Evolutionary conservation across 2,888 invertebrate species (phyloP), one percentile per base, ranked within the genome.

Genomic region (Cabera pusaria): DNA sequence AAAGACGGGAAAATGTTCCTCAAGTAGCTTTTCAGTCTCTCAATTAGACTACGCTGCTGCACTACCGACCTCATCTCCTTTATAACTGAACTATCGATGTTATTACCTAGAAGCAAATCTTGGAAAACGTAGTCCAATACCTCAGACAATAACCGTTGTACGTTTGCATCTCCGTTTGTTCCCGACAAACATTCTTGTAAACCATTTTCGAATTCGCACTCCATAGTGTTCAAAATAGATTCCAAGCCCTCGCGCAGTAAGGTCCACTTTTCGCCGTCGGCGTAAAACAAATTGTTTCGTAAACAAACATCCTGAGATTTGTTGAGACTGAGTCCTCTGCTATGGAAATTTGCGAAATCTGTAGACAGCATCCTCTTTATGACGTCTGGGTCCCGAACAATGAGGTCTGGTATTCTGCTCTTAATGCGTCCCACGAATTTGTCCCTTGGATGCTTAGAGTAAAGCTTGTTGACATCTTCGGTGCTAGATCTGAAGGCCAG

Each of bases 241-340:
- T 83, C 85, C 45, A 86, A 71, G 31, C 74, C 72, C 10, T 69
- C 64, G 1, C 82, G 72, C 49, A 86, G 49, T 60, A 85, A 54
- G 52, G 82, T 83, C 84, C 88, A 86, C 44, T 86, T 87, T 73
- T 86, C 86, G 18, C 80, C 85, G 55, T 87, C 84, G 7, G 82
- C 73, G 56, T 86, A 86, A 72, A 86, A 88, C 72, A 86, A 79
- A 83, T 88, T 88, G 84, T 87, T 82, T 79, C 80, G 79, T 78
- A 88, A 73, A 81, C 86, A 87, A 83, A 85, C 79, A 85, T 88
- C 88, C 77, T 67, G 73, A 71, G 87, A 85, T 78, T 83, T 86
- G 80, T 84, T 84, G 75, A 88, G 77, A 67, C 72, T 76, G 56
- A 82, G 77, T 61, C 88, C 88, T 71, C 87, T 73, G 66, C 79